Evolutionary conservation across 2,113 vertebrate genomes (phyloP).

Genomic region (Struthio camelus): DNA sequence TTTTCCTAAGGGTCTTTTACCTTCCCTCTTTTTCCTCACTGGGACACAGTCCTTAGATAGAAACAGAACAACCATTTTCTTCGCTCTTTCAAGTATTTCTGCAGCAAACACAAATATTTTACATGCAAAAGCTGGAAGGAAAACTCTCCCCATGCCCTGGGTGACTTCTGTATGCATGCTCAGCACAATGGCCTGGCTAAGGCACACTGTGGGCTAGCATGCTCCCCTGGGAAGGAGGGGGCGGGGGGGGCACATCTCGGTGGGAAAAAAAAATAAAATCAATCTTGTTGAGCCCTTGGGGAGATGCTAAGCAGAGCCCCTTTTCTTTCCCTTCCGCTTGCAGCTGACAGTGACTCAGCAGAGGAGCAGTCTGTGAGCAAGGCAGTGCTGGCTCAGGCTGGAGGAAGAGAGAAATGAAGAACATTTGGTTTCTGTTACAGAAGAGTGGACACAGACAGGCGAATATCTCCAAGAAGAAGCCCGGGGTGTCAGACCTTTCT

Average conservation of each 20-base stretch:
- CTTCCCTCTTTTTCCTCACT: not conserved
- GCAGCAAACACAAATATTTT: not conserved
- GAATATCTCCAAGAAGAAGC: not conserved
- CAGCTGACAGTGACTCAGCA: not conserved
- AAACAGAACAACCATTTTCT: not conserved
- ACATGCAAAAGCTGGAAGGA: too few relatives aligned
- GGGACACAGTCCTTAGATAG: too few relatives aligned
- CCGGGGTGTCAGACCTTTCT: not conserved
- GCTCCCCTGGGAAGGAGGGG: not conserved
- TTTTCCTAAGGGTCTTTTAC: not conserved
- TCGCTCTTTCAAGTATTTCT: not conserved
- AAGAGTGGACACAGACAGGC: not conserved
- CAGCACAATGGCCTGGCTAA: not conserved
- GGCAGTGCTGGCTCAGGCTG: not conserved
- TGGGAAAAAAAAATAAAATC: not conserved
- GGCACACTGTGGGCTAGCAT: not conserved
- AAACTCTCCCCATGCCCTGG: too few relatives aligned
- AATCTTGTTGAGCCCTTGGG: too few relatives aligned
- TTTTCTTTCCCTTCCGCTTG: too few relatives aligned
- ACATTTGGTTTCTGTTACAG: not conserved
- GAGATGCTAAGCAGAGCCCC: not conserved
- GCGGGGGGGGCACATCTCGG: too few relatives aligned
- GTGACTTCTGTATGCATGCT: not conserved
- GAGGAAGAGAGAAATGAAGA: not conserved
- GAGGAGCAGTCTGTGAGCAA: not conserved